These are phyloP conservation scores for Plecotus auritus DNA, from an alignment of 2,113 vertebrate species.

Conservation along the genomic window DNA sequence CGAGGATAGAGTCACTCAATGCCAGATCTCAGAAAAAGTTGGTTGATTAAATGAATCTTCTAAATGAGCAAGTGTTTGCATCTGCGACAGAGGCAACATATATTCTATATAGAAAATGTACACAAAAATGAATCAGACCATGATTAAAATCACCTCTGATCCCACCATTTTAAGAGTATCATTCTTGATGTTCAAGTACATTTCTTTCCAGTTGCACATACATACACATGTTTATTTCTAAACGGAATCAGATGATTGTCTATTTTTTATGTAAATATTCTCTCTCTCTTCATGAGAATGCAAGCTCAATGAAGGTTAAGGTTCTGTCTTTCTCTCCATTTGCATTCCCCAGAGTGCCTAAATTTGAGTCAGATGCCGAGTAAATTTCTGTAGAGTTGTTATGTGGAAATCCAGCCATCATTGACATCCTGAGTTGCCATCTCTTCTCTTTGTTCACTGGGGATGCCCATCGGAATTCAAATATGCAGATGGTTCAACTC, in stretches of 20 bases:
- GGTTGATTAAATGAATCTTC: constrained; percentile 15
- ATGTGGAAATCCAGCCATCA: background rate
- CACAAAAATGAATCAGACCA: constrained; percentile 3
- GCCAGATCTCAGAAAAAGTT: constrained; percentile 9
- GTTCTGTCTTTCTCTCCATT: constrained; percentile 4
- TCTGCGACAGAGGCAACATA: background rate
- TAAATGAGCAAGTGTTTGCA: constrained; percentile 2
- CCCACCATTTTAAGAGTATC: background rate
- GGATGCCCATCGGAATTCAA: background rate
- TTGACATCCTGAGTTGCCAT: background rate
- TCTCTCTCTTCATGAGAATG: background rate
- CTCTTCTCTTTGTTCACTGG: background rate
- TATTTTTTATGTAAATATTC: constrained; percentile 24
- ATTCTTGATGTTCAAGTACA: background rate
- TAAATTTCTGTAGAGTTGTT: background rate
- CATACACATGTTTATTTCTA: background rate
- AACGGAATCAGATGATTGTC: background rate
- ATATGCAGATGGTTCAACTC: background rate
- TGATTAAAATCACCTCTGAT: constrained; percentile 42
- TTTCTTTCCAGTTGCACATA: background rate
- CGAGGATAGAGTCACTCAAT: background rate
- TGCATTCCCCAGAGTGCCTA: background rate
- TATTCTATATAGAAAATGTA: background rate
- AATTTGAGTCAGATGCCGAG: constrained; percentile 6
- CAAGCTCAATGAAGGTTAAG: constrained; percentile 17